These are phyloP conservation scores for Apaloderma vittatum DNA, from an alignment of 2,113 vertebrate genomes.

Conservation along the genomic window DNA sequence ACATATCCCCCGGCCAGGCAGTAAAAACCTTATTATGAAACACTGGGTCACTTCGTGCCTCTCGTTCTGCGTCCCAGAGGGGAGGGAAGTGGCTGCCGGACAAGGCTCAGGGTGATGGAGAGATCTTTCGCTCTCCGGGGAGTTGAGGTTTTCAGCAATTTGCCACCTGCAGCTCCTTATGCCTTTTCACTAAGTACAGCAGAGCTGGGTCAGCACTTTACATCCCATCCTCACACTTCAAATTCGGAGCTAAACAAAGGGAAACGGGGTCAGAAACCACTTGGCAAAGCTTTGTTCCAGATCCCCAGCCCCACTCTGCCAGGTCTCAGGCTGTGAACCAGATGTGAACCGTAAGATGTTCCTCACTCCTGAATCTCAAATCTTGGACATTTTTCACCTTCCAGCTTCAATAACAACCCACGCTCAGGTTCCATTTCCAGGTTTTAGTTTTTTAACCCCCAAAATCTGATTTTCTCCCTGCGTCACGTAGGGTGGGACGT, in stretches of 20 bases:
- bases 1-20: background rate
- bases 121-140: background rate
- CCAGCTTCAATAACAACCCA: background rate
- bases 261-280: background rate
- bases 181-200: background rate
- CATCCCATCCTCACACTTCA: accelerated
- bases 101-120: accelerated
- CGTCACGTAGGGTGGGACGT: background rate
- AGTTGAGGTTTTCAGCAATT: background rate
- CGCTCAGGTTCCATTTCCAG: accelerated
- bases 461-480: background rate
- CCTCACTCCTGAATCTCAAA: background rate
- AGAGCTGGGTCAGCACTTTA: background rate
- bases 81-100: background rate
- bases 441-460: background rate
- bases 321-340: accelerated
- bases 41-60: accelerated
- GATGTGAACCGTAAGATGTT: background rate
- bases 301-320: background rate
- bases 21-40: background rate
- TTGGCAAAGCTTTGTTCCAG: background rate
- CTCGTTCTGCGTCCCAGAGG: accelerated
- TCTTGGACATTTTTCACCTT: background rate
- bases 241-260: background rate
- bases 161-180: background rate